A percentile compares a stretch with the other conserved stretches of the same genome.
These are phyloP conservation scores for Nymphicus hollandicus DNA, from an alignment of 2,113 vertebrate species.

Conservation along the genomic window DNA sequence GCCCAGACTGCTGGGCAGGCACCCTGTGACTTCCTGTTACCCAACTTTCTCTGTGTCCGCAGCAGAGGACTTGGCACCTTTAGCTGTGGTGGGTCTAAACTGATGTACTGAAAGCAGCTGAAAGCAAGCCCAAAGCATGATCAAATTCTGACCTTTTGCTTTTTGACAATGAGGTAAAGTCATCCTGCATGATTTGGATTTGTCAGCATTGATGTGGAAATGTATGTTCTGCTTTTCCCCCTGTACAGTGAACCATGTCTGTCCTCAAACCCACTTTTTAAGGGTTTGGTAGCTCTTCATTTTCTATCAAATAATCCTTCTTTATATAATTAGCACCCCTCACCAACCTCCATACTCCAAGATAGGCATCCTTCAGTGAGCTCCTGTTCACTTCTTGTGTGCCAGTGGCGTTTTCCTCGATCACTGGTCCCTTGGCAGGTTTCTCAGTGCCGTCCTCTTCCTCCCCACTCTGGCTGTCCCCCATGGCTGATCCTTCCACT, in stretches of 20 bases:
- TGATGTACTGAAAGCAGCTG: conserved; percentile 21
- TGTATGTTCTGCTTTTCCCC: conserved; percentile 16
- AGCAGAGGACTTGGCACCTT: background rate
- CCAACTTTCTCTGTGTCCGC: background rate
- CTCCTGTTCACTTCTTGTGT: conserved; percentile 55
- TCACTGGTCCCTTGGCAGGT: background rate
- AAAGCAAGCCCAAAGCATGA: conserved; percentile 42
- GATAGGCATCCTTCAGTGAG: conserved; percentile 81
- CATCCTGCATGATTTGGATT: conserved; percentile 32
- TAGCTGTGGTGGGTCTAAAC: conserved; percentile 4
- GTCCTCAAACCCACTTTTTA: conserved; percentile 66
- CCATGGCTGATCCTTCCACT: conserved; percentile 8
- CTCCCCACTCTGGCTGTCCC: background rate
- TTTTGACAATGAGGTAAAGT: conserved; percentile 53
- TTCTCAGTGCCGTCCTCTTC: background rate
- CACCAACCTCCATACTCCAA: conserved; percentile 88
- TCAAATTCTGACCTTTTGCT: background rate
- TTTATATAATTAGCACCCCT: conserved; percentile 85
- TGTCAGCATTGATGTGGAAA: conserved; percentile 43
- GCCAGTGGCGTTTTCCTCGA: conserved; percentile 32
- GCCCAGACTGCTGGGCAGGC: background rate
- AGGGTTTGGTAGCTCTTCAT: conserved; percentile 92
- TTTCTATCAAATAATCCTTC: conserved; percentile 89
- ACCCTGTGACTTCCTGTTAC: rapidly evolving
- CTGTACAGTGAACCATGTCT: conserved; percentile 24